phyloP scores from a whole-genome alignment of 2,888 invertebrate genomes.

The Syrphus vitripennis region DNA sequence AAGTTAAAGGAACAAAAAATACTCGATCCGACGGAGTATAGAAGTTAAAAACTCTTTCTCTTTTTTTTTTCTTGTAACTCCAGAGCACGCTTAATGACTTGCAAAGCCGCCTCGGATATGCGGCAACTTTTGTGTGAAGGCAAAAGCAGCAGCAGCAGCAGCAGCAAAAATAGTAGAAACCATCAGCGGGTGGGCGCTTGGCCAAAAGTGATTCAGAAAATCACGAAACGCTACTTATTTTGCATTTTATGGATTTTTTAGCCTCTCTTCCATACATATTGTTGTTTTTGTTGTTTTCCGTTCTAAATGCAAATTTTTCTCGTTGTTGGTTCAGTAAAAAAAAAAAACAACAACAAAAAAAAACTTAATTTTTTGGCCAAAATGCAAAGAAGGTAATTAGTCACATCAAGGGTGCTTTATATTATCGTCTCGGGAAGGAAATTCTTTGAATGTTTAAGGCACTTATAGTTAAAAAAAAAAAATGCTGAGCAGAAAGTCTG shows the following conservation, averaged over 20 bases:
- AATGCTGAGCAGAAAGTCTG: not conserved
- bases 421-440: slow-evolving; percentile 32
- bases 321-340: not conserved
- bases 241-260: slow-evolving; percentile 66
- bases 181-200: slow-evolving; percentile 44
- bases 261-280: slow-evolving; percentile 6
- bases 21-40: not conserved
- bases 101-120: slow-evolving; percentile 62
- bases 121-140: slow-evolving; percentile 31
- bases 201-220: slow-evolving; percentile 62
- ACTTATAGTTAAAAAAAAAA: no score
- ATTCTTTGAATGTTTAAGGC: slow-evolving; percentile 21
- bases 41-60: not conserved
- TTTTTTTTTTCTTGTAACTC: slow-evolving; percentile 10
- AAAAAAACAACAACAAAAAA: not conserved
- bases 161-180: not conserved
- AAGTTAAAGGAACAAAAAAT: slow-evolving; percentile 1
- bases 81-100: slow-evolving; percentile 56
- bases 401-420: slow-evolving; percentile 39
- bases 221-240: slow-evolving; percentile 64
- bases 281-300: slow-evolving; percentile 39
- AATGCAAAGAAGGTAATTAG: slow-evolving; percentile 70
- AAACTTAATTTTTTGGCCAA: slow-evolving; percentile 47
- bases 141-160: not conserved
- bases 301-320: slow-evolving; percentile 62